Base-by-base conservation (phyloP, 2,888 invertebrate genomes). In the Drosophila kuntzei region DNA sequence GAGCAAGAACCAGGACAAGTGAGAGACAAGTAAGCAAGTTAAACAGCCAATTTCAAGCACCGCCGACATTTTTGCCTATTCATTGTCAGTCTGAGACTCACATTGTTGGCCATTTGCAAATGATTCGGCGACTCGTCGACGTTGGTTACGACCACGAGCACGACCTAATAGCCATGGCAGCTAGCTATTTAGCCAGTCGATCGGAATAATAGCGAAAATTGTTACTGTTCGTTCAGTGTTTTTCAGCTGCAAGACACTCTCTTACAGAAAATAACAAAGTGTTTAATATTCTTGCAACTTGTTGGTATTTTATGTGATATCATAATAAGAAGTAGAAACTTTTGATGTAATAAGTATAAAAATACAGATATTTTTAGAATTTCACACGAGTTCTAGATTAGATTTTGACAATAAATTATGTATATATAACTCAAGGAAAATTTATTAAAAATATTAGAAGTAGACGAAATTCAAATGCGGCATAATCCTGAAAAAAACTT, bases 41-140 rank as follows among this genome's bases (percentile, higher is more conserved):
- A 46, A 53, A 59, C 54, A 59, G 72, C 44, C 54, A 60, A 69
- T 69, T 69, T 69, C 68, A 59, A 54, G 53, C 54, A 46, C 41
- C 43, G 59, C 43, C 55, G 36, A 60, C 54, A 59, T 27, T 72
- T 43, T 69, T 62, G 78, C 67, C 69, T 51, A 73, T 47, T 80
- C 78, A 80, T 47, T 70, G 76, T 54, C 60, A 39, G 54, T 43
- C 46, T 32, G 59, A 9, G 62, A 22, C 62, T 54, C 58, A 54
- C 64, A 65, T 36, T 64, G 53, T 80, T 60, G 49, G 60, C 81
- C 86, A 87, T 81, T 81, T 88, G 88, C 88, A 87, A 84, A 89
- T 83, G 81, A 88, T 71, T 72, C 57, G 57, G 18, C 71, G 41
- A 32, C 37, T 39, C 27, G 41, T 12, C 41, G 51, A 32, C 57